Base-by-base conservation (phyloP, 2,113 vertebrate genomes). In the Platycercus adscitus region DNA sequence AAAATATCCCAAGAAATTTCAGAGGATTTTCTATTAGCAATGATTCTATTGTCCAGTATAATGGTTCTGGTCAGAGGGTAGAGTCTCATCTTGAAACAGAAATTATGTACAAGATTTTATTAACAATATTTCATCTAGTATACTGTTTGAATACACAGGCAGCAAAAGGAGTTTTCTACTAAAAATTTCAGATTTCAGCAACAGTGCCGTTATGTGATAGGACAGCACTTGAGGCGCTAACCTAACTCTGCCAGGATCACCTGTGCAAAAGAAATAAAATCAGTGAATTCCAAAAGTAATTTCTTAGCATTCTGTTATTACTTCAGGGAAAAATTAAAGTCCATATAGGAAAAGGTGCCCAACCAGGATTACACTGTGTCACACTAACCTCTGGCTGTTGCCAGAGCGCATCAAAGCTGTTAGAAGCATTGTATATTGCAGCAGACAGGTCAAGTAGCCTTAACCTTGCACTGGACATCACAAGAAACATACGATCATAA, bases 341-440 rank as follows among this genome's bases (percentile, higher is more conserved):
- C 19, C 0, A 0, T 12, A 31, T 31, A 46, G 24, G 14, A 61
- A 69, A 90, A 80, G n/a, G 28, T 10, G 20, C 4, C 17, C 28
- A 18, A 26, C 13, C n/a, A 70, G 26, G 28, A 15, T 53, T 37
- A 47, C 13, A n/a, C 9, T 44, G 3, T 28, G 17, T 19, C 68
- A 55, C n/a, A 50, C 28, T 61, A 80, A 83, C 6, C 35, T 72
- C 64, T 86, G 46, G 16, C 37, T 90, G 39, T 46, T 94, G 43
- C 50, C 29, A 71, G 50, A 83, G 11, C 29, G 56, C 13, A 52
- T 16, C 60, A 80, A 33, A 85, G n/a, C 15, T 70, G 17, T 65
- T 84, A 60, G 73, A 88, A 78, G 16, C 46, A 10, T 23, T 56
- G 18, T 17, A n/a, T 39, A 23, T 69, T 50, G 29, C 41, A 71